Conservation (phyloP, 2,113 vertebrate species). For the Vicugna pacos region DNA sequence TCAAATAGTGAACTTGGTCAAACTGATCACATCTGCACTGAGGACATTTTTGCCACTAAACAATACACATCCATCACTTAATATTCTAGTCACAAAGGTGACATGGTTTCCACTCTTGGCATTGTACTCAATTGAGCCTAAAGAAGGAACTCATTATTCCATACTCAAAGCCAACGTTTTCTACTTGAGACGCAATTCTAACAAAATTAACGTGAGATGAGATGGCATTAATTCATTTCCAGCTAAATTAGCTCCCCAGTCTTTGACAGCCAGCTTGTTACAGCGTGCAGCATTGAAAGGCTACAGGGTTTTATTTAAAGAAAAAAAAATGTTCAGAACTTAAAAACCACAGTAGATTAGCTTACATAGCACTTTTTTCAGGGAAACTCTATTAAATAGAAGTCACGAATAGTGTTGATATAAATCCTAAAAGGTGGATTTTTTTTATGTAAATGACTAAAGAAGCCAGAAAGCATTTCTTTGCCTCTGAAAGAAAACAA, state of each 20-base stretch:
- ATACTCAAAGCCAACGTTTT: slow-evolving; percentile 80
- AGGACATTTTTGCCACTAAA: slow-evolving; percentile 32
- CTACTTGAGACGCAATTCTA: slow-evolving; percentile 84
- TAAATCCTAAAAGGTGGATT: slow-evolving; percentile 58
- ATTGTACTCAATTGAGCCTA: slow-evolving; percentile 81
- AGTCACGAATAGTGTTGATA: slow-evolving; percentile 44
- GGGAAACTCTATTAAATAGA: slow-evolving; percentile 63
- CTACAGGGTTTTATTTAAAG: slow-evolving; percentile 52
- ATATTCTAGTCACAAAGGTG: slow-evolving; percentile 81
- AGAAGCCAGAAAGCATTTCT: slow-evolving; percentile 78
- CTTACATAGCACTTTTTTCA: slow-evolving; percentile 58
- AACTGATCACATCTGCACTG: neutral
- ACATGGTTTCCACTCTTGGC: slow-evolving; percentile 77
- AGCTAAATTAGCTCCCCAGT: slow-evolving; percentile 82
- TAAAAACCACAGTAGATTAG: slow-evolving; percentile 54
- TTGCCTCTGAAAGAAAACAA: slow-evolving; percentile 68
- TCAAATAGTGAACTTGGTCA: neutral
- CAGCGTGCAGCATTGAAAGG: slow-evolving; percentile 57
- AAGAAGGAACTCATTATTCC: slow-evolving; percentile 82
- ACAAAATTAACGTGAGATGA: slow-evolving; percentile 82
- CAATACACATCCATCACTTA: slow-evolving; percentile 70
- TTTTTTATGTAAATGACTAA: slow-evolving; percentile 76
- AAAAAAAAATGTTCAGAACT: slow-evolving; percentile 24
- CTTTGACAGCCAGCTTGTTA: slow-evolving; percentile 80
- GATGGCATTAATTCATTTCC: slow-evolving; percentile 82